phyloP scores from a whole-genome alignment of 2,888 invertebrate species.

The Aradus depressus region DNA sequence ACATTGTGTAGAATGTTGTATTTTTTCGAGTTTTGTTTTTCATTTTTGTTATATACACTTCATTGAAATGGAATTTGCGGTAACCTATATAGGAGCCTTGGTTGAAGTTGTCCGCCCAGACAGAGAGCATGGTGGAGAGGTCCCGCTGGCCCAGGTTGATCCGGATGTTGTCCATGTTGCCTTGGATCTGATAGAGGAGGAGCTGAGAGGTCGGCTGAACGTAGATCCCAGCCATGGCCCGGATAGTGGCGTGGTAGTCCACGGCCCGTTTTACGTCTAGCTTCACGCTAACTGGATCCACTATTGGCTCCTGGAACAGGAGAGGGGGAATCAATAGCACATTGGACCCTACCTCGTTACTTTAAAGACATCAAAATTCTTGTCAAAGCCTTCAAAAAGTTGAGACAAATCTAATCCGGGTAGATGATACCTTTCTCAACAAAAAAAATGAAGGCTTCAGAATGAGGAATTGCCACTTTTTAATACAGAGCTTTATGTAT shows the following conservation, averaged over 20 bases:
- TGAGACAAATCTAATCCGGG: too few species aligned
- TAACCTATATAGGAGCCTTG: constrained; percentile 47
- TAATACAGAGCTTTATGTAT: too few species aligned
- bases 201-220: constrained; percentile 33
- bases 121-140: constrained; percentile 55
- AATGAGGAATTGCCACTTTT: too few species aligned
- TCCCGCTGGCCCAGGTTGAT: constrained; percentile 66
- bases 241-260: constrained; percentile 33
- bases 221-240: constrained; percentile 24
- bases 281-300: constrained; percentile 60
- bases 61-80: not conserved
- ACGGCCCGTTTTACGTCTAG: constrained; percentile 59
- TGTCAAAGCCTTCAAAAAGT: too few species aligned
- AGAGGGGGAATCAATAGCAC: not conserved
- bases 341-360: too few species aligned
- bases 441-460: too few species aligned
- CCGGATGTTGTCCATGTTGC: constrained; percentile 52
- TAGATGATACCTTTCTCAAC: too few species aligned
- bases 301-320: constrained; percentile 50
- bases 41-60: too few species aligned
- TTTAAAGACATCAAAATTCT: too few species aligned
- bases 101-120: constrained; percentile 58
- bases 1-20: too few species aligned
- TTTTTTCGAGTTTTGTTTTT: too few species aligned
- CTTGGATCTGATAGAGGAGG: constrained; percentile 50